Base-by-base conservation (phyloP, 2,888 invertebrate genomes). In the Hedya salicella region DNA sequence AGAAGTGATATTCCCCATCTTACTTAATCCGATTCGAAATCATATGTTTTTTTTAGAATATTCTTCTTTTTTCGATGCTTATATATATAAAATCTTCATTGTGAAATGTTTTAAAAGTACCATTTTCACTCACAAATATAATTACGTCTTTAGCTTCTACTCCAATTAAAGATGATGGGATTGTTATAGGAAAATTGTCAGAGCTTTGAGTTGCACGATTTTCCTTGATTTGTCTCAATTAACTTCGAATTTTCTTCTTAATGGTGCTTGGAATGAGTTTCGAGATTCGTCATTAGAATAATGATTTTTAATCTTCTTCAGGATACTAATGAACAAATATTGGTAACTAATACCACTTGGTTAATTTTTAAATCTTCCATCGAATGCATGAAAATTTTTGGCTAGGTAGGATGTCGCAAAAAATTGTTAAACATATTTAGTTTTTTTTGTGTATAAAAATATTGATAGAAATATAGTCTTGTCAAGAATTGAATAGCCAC, bases 211-310 rank as follows among this genome's bases (percentile, higher is more conserved):
- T 42, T 21, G 40, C 32, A 19, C 19, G 8, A 42, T 64, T 64
- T 44, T 36, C 64, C 57, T 57, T 57, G 50, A 64, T 64, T 57
- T 50, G 57, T 50, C 50, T 64, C 42, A 64, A 56, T 63, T 63
- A 63, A 32, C 42, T 49, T 42, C 19, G 40, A 63, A 63, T 49
- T 49, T 42, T 14, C 30, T 32, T 30, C 17, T 21, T 56, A 63
- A 63, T 63, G 62, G 54, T 40, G 19, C 63, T 63, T 32, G 42
- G 48, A 44, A 57, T 25, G 44, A 46, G 53, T 9, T 50, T 57
- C 21, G 17, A 50, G 36, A 50, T 57, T 64, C 42, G n/a, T 57
- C 30, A 30, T 63, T 56, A 42, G 30, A 36, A 44, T 16, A 57
- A 64, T 16, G 30, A 30, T 44, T 30, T 25, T 21, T 40, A 52